Percentiles rank a stretch among this genome's conserved stretches.
These are phyloP conservation scores for Craniophora ligustri DNA, from an alignment of 2,888 invertebrate species.

Conservation along the genomic window DNA sequence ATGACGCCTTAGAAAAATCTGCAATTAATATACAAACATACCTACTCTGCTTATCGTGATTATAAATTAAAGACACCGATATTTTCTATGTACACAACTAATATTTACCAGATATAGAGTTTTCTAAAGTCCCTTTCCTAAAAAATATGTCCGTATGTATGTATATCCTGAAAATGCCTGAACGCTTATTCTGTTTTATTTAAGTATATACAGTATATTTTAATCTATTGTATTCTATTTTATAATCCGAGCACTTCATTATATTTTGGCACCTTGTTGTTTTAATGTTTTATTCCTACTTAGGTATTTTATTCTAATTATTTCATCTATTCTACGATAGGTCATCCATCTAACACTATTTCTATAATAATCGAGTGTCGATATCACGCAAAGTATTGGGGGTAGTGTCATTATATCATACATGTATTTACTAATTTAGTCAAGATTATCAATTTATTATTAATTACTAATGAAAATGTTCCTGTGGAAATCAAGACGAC, in stretches of 20 bases:
- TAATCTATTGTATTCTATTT: conserved; percentile 32
- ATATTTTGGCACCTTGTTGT: conserved; percentile 52
- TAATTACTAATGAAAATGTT: conserved; percentile 20
- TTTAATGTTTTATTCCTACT: conserved; percentile 37
- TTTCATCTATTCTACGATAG: conserved; percentile 19
- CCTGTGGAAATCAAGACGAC: background rate
- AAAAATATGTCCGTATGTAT: conserved; percentile 12
- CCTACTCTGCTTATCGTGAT: conserved; percentile 8
- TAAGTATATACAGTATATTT: no score
- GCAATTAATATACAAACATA: conserved; percentile 32
- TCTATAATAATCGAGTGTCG: conserved; percentile 27
- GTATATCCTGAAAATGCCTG: conserved; percentile 49
- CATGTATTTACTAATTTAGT: conserved; percentile 4
- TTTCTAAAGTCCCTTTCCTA: conserved; percentile 4
- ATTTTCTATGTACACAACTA: conserved; percentile 7
- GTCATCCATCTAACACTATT: conserved; percentile 3
- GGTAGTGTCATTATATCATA: conserved; percentile 25
- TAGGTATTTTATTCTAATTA: conserved; percentile 18
- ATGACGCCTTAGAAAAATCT: conserved; percentile 11
- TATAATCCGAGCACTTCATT: conserved; percentile 49
- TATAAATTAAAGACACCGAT: conserved; percentile 25
- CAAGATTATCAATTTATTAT: background rate
- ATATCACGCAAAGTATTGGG: conserved; percentile 11
- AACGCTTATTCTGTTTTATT: conserved; percentile 38
- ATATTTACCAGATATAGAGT: conserved; percentile 3